Conservation (phyloP, 1,140 invertebrate species). For the Drosophila insularis region DNA sequence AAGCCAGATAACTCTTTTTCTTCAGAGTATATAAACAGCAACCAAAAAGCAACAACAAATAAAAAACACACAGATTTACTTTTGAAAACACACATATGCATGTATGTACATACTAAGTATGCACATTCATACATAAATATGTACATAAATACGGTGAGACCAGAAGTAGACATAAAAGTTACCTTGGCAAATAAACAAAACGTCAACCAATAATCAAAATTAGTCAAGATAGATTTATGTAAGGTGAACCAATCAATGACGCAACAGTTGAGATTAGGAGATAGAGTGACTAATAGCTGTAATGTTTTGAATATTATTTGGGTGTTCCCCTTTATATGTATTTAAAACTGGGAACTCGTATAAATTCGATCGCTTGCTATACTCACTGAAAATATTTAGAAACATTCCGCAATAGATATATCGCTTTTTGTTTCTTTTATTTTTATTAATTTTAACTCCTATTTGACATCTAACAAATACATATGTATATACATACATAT, state of each 20-base stretch:
- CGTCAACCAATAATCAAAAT: slow-evolving; percentile 52
- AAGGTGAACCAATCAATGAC: slow-evolving; percentile 22
- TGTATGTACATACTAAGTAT: too few species aligned
- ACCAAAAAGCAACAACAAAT: slow-evolving; percentile 64
- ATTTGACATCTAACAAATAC: neutral
- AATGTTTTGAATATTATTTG: neutral
- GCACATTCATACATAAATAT: too few species aligned
- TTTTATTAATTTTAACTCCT: neutral
- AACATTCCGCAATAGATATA: too few species aligned
- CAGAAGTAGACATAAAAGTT: slow-evolving; percentile 52
- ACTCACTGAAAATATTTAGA: too few species aligned
- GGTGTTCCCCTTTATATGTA: neutral
- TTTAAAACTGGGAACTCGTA: too few species aligned
- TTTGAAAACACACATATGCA: too few species aligned
- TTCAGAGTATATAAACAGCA: slow-evolving; percentile 39
- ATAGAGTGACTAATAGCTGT: slow-evolving; percentile 13
- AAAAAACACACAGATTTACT: slow-evolving; percentile 48
- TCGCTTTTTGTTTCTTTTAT: too few species aligned
- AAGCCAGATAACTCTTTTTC: too few species aligned
- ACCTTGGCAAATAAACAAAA: slow-evolving; percentile 57
- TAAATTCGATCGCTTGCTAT: too few species aligned
- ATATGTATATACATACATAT: neutral
- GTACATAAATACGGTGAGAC: neutral
- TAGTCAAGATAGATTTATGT: slow-evolving; percentile 11
- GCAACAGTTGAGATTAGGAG: slow-evolving; percentile 17